Evolutionary conservation across 2,797 vertebrate species (phyloP).

Genomic region (Syncerus caffer): DNA sequence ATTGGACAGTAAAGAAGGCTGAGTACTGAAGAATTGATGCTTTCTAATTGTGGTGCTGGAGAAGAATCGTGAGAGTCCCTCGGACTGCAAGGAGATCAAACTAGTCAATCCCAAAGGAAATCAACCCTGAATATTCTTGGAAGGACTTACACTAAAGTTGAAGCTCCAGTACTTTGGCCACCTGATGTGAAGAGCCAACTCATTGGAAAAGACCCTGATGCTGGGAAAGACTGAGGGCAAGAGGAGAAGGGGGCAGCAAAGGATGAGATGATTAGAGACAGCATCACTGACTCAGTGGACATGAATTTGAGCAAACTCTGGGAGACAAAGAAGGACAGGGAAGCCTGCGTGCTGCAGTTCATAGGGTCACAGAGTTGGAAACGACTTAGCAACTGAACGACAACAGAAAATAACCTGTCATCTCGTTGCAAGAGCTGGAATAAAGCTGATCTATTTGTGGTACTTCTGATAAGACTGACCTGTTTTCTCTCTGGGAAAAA

Average conservation of each 20-base stretch:
- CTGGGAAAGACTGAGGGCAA: neutral
- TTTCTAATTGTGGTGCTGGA: neutral
- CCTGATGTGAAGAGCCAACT: neutral
- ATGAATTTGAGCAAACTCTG: neutral
- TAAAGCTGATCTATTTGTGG: neutral
- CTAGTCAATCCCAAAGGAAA: neutral
- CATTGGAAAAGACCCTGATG: neutral
- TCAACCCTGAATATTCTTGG: neutral
- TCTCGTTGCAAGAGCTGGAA: neutral
- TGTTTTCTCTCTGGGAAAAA: neutral
- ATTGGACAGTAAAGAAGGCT: neutral
- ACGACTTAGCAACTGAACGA: neutral
- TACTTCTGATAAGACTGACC: neutral
- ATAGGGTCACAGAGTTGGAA: neutral
- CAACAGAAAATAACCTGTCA: neutral
- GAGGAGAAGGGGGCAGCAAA: neutral
- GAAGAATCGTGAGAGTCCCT: neutral
- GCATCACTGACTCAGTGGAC: neutral
- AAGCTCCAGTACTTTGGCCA: neutral
- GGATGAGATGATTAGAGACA: neutral
- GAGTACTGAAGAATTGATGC: neutral
- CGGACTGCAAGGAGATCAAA: neutral
- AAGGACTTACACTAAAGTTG: neutral
- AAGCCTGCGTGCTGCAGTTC: neutral
- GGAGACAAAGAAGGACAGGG: neutral